Evolutionary conservation across 2,797 vertebrate species (phyloP), one percentile per base, ranked within the genome.

Genomic region (Etheostoma perlongum): DNA sequence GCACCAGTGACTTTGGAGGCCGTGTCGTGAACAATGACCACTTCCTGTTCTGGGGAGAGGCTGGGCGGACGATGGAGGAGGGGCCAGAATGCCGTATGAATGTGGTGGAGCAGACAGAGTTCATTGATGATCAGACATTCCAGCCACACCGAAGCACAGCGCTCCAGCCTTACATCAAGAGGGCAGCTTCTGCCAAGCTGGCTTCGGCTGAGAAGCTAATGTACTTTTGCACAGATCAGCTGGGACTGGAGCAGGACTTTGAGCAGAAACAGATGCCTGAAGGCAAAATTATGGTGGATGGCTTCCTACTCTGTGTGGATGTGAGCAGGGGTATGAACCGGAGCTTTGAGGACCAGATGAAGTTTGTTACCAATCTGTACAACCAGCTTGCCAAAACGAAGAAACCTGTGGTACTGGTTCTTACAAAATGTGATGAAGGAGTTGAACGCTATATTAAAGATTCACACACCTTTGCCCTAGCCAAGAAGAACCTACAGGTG

Each of bases 261-360:
- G 98, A 99, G 85, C 98, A 99, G 91, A 99, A 99, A 82, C 98
- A 99, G 90, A 99, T 99, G 98, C 97, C 97, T 0, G 98, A 99
- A 54, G 98, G 98, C 58, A 99, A 99, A 86, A 93, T 99, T 27
- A 93, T 96, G 74, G 93, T 98, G 11, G 98, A 99, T 21, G 98
- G 98, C 42, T 99, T 96, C 76, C 93, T 99, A 23, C 96, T 99
- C 0, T 97, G 97, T 73, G 92, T 99, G 2, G 98, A 99, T 51
- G 98, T 99, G 12, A 99, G 98, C 92, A 91, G 98, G 79, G 98
- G 98, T 7, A 99, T 99, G 98, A 99, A 99, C 87, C 94, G 98
- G 61, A 99, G 96, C 86, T 99, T 99, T 78, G 98, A 99, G 48
- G 98, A 99, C 76, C 98, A 99, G 94, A 97, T 99, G 83, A 99